Percentiles rank a stretch among this genome's conserved stretches.
Evolutionary conservation across 2,888 invertebrate species (phyloP).

Genomic region (Ophion slaviceki): DNA sequence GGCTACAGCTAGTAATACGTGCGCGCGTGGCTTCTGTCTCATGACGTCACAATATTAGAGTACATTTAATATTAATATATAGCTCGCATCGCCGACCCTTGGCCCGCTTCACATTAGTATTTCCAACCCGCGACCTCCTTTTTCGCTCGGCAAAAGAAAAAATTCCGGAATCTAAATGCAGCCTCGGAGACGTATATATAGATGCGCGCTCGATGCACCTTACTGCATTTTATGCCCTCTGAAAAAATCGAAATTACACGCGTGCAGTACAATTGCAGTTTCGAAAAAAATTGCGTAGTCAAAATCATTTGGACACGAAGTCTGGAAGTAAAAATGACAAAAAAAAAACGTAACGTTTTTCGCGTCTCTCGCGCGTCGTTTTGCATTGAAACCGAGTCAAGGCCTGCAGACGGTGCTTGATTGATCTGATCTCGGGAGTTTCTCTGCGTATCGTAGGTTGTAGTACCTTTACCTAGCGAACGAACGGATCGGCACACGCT

Average conservation of each 20-base stretch:
- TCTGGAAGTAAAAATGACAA: neutral
- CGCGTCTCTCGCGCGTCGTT: conserved; percentile 20
- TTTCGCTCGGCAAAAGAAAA: conserved; percentile 25
- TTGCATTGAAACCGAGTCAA: conserved; percentile 56
- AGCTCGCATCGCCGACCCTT: conserved; percentile 9
- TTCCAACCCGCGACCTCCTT: conserved; percentile 33
- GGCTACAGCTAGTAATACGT: neutral
- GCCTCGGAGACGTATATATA: neutral
- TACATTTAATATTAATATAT: neutral
- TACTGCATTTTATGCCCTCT: no score
- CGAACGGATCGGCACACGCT: conserved; percentile 18
- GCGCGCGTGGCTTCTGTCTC: no score
- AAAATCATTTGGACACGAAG: neutral
- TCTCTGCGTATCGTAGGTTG: neutral
- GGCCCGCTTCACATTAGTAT: conserved; percentile 43
- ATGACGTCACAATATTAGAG: neutral
- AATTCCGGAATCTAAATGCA: neutral
- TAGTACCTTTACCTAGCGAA: neutral
- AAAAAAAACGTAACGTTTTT: conserved; percentile 16
- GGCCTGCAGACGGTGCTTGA: conserved; percentile 18
- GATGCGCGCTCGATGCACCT: no score
- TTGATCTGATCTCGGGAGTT: neutral
- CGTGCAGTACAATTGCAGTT: neutral
- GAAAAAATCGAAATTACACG: no score
- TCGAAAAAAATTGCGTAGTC: neutral